These are phyloP conservation scores for Procambarus virginalis DNA, from an alignment of 1,140 invertebrate genomes.

Conservation along the genomic window DNA sequence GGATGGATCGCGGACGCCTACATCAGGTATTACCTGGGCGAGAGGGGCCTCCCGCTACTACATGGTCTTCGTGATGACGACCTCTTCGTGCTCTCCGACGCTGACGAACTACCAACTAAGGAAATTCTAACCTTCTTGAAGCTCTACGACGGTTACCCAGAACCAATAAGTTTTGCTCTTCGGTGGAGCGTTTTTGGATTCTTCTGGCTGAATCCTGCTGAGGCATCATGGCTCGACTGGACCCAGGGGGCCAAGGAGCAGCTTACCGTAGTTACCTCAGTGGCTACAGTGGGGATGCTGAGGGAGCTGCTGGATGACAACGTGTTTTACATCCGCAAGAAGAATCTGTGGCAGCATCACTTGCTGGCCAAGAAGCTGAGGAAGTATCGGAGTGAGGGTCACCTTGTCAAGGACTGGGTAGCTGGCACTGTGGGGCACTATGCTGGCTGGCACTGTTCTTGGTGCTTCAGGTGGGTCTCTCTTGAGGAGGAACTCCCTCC, in stretches of 20 bases:
- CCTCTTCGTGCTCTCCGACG: constrained; percentile 78
- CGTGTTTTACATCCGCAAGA: constrained; percentile 65
- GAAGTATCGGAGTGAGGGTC: constrained; percentile 44
- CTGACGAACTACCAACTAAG: constrained; percentile 79
- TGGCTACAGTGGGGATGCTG: constrained; percentile 66
- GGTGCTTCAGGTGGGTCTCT: constrained; percentile 64
- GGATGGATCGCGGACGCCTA: constrained; percentile 71
- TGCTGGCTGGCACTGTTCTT: constrained; percentile 70
- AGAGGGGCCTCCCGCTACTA: constrained; percentile 72
- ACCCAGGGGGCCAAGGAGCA: constrained; percentile 21
- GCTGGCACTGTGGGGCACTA: constrained; percentile 66
- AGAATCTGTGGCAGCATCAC: constrained; percentile 53
- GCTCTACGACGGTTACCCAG: constrained; percentile 79
- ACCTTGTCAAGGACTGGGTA: constrained; percentile 58
- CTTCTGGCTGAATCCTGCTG: constrained; percentile 76
- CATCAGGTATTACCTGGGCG: constrained; percentile 71
- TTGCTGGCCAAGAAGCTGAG: constrained; percentile 32
- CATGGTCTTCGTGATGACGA: constrained; percentile 78
- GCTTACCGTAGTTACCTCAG: constrained; percentile 39
- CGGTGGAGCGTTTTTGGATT: constrained; percentile 82
- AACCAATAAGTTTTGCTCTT: constrained; percentile 80
- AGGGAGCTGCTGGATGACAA: constrained; percentile 60
- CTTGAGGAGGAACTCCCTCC: too few species aligned
- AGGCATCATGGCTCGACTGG: constrained; percentile 30
- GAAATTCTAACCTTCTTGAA: constrained; percentile 81